A percentile compares a stretch with the other conserved stretches of the same genome.
Evolutionary conservation across 2,888 invertebrate genomes (phyloP).

Genomic region (Heliothis peltigera): DNA sequence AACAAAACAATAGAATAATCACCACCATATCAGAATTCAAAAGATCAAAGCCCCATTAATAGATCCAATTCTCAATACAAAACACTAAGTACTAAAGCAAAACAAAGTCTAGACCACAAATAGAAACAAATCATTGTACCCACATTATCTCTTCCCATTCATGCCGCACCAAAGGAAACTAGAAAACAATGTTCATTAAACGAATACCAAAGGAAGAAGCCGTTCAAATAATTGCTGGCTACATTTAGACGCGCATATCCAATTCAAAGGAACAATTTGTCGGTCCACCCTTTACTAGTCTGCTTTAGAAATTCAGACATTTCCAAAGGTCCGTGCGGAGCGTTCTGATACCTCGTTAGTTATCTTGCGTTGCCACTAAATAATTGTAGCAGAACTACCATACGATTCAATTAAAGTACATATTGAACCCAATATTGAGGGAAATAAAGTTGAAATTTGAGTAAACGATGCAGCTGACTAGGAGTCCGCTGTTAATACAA

Average conservation of each 20-base stretch:
- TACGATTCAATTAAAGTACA: constrained; percentile 38
- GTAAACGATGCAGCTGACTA: constrained; percentile 13
- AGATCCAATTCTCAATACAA: constrained; percentile 43
- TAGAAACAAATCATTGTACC: constrained; percentile 77
- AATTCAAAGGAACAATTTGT: constrained; percentile 87
- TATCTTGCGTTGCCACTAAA: constrained; percentile 83
- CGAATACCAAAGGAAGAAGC: constrained; percentile 84
- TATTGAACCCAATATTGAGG: constrained; percentile 51
- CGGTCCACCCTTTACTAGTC: constrained; percentile 81
- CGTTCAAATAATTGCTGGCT: constrained; percentile 77
- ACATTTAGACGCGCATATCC: constrained; percentile 76
- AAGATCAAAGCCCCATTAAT: constrained; percentile 20
- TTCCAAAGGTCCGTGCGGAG: constrained; percentile 82
- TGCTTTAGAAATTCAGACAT: constrained; percentile 79
- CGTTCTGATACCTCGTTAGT: constrained; percentile 86
- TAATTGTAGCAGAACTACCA: constrained; percentile 83
- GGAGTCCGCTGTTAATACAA: constrained; percentile 63
- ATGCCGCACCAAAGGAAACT: constrained; percentile 69
- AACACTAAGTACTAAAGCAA: constrained; percentile 38
- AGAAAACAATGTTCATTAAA: constrained; percentile 88
- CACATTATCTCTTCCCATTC: constrained; percentile 79
- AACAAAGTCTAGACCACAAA: constrained; percentile 64
- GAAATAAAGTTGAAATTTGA: constrained; percentile 59
- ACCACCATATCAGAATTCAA: constrained; percentile 5
- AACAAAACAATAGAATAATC: constrained; percentile 3